Conservation (phyloP, 2,797 vertebrate species). For the Malurus leucopterus region DNA sequence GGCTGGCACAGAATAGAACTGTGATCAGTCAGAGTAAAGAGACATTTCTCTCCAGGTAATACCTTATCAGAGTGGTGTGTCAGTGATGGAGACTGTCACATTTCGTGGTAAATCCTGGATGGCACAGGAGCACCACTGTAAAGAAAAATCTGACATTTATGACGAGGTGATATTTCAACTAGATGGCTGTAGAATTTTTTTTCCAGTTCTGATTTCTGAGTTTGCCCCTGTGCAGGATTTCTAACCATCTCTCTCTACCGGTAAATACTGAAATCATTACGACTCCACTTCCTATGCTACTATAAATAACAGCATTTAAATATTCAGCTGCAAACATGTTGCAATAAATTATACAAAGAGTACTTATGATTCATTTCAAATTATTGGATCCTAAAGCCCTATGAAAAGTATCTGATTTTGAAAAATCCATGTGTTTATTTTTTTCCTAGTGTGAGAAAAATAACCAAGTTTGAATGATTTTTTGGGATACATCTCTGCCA, state of each 20-base stretch:
- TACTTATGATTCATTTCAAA: not conserved
- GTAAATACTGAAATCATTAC: not conserved
- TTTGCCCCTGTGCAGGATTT: not conserved
- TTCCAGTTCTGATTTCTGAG: not conserved
- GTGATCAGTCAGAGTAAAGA: not conserved
- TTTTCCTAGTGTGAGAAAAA: not conserved
- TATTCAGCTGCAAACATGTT: constrained; percentile 3
- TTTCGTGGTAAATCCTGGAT: not conserved
- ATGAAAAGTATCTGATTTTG: not conserved
- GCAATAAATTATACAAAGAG: constrained; percentile 9
- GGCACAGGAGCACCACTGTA: not conserved
- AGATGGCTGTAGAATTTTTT: not conserved
- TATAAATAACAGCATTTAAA: constrained; percentile 21
- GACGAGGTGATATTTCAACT: not conserved
- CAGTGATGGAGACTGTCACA: not conserved
- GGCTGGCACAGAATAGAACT: not conserved
- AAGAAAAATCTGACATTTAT: constrained; percentile 13
- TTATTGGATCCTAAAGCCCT: not conserved
- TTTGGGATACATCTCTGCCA: not conserved
- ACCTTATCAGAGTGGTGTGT: not conserved
- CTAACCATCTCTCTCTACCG: not conserved
- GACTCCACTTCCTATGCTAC: not conserved
- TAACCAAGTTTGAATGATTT: not conserved
- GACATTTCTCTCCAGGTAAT: not conserved
- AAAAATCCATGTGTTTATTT: not conserved